These are phyloP conservation scores for Xylota segnis DNA, from an alignment of 2,888 invertebrate genomes.

Conservation along the genomic window DNA sequence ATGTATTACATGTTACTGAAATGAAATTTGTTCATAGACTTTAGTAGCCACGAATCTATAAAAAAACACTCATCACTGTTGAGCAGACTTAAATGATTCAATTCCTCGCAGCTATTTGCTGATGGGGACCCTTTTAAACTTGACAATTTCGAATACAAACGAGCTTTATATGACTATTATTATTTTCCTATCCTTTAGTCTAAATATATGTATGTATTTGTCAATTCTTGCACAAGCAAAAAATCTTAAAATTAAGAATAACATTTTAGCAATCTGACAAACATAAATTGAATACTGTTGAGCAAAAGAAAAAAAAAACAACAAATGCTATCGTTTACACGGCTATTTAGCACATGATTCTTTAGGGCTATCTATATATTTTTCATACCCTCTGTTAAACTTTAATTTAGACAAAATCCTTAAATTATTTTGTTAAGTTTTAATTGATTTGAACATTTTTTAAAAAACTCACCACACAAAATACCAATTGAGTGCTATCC, in stretches of 20 bases:
- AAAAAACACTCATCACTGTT: too few relatives aligned
- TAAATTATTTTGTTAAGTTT: constrained; percentile 10
- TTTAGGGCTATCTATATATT: constrained; percentile 30
- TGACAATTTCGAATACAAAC: too few relatives aligned
- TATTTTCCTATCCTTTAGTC: background rate
- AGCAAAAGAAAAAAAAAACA: constrained; percentile 2
- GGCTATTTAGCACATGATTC: constrained; percentile 45
- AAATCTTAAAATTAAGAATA: background rate
- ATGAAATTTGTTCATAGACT: background rate
- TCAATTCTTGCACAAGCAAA: background rate
- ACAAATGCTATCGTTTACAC: constrained; percentile 39
- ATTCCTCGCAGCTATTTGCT: too few relatives aligned
- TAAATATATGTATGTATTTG: background rate
- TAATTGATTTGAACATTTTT: constrained; percentile 47
- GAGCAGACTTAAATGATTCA: too few relatives aligned
- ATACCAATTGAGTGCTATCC: constrained; percentile 78
- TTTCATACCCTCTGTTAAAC: constrained; percentile 1
- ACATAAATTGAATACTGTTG: constrained; percentile 17
- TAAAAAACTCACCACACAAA: constrained; percentile 84
- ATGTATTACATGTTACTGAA: too few relatives aligned
- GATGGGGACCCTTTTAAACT: too few relatives aligned
- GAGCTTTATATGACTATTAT: background rate
- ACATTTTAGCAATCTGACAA: constrained; percentile 63
- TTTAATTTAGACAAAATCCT: constrained; percentile 13
- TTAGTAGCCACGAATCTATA: background rate